These are phyloP conservation scores for Cyprinus carpio DNA, from an alignment of 2,113 vertebrate genomes.

Conservation along the genomic window DNA sequence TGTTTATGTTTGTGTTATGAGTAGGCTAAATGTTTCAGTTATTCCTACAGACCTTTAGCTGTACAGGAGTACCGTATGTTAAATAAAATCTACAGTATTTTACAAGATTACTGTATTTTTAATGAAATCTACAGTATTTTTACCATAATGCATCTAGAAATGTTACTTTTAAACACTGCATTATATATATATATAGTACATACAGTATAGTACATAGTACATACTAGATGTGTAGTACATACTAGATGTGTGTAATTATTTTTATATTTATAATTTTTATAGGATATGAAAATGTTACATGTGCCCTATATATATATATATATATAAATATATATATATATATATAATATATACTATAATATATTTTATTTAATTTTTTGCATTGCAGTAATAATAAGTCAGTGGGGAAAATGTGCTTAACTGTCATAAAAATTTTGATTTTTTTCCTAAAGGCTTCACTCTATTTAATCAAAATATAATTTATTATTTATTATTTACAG, in stretches of 20 bases:
- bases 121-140: neutral
- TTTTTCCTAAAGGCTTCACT: neutral
- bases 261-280: no score
- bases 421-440: neutral
- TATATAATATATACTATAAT: no score
- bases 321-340: no score
- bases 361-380: neutral
- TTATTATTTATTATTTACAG: neutral
- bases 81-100: neutral
- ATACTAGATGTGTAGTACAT: no score
- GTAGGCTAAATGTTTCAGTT: conserved; percentile 25
- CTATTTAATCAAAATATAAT: neutral
- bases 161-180: neutral
- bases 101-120: neutral
- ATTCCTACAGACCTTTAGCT: conserved; percentile 1
- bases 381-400: neutral
- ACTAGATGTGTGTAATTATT: no score
- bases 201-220: neutral
- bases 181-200: neutral
- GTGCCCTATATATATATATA: neutral
- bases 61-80: neutral
- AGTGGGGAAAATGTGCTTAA: neutral
- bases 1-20: conserved; percentile 39
- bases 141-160: neutral
- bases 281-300: no score